phyloP scores from a whole-genome alignment of 2,888 invertebrate species.

The Timandra comae region DNA sequence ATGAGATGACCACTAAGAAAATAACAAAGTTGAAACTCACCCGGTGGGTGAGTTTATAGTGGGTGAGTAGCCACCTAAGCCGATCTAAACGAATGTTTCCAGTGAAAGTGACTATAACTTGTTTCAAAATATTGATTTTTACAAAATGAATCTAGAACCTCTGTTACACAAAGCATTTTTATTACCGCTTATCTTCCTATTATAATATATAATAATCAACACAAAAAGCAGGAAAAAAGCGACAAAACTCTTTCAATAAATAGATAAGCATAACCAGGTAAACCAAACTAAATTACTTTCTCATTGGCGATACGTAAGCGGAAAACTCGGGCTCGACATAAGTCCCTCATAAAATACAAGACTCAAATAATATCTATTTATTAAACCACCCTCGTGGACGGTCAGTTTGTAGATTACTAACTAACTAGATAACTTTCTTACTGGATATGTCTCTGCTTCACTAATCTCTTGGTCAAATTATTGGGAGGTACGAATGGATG shows the following conservation, averaged over 20 bases:
- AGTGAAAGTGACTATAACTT: no score
- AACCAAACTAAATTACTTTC: conserved; percentile 26
- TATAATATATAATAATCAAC: no score
- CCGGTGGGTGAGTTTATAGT: no score
- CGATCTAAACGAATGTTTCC: no score
- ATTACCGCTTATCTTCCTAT: no score
- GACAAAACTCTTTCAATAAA: conserved; percentile 24
- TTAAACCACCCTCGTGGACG: conserved; percentile 41
- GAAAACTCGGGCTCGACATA: neutral
- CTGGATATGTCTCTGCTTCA: conserved; percentile 37
- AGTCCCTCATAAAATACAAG: conserved; percentile 38
- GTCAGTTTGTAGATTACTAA: conserved; percentile 49
- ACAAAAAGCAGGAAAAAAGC: conserved; percentile 9
- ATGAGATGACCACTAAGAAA: no score
- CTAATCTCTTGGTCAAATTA: conserved; percentile 33
- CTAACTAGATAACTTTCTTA: conserved; percentile 69
- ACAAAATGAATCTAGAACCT: no score
- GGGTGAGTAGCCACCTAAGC: no score
- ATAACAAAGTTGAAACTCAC: no score
- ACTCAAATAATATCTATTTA: conserved; percentile 56
- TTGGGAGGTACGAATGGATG: conserved; percentile 16
- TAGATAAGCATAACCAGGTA: conserved; percentile 21
- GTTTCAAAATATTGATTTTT: no score
- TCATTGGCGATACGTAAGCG: conserved; percentile 1
- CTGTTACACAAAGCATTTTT: no score